A percentile compares a stretch with the other conserved stretches of the same genome.
These are phyloP conservation scores for Medauroidea extradentata DNA, from an alignment of 1,140 invertebrate species.

Conservation along the genomic window DNA sequence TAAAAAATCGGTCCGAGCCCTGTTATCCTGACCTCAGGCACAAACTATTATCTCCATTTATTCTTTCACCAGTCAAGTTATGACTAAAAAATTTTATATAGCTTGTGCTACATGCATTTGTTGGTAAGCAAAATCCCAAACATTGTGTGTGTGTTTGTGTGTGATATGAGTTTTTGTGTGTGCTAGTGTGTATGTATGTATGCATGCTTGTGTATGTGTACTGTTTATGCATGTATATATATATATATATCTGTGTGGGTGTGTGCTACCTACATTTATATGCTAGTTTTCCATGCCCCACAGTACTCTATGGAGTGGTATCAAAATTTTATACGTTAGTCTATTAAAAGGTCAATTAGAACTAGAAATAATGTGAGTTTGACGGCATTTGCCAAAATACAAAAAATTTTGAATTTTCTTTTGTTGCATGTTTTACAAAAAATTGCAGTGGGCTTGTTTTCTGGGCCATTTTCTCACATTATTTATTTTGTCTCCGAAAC, in stretches of 20 bases:
- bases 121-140: not conserved
- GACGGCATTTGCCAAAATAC: not conserved
- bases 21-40: not conserved
- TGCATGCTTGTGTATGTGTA: not conserved
- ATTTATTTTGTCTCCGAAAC: no score
- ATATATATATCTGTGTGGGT: not conserved
- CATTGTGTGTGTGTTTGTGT: not conserved
- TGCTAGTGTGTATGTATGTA: not conserved
- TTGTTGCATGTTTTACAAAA: not conserved
- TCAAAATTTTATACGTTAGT: no score
- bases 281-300: not conserved
- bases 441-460: no score
- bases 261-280: not conserved
- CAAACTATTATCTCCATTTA: no score
- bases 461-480: no score
- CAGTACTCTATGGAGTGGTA: no score
- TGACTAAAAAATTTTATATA: no score
- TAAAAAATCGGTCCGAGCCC: not conserved
- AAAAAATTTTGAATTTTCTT: not conserved
- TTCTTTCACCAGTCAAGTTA: no score
- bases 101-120: not conserved
- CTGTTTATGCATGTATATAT: not conserved
- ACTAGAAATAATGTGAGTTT: not conserved
- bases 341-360: no score
- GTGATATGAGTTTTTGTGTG: not conserved